phyloP scores from a whole-genome alignment of 2,113 vertebrate species.

The Tamias sibiricus region DNA sequence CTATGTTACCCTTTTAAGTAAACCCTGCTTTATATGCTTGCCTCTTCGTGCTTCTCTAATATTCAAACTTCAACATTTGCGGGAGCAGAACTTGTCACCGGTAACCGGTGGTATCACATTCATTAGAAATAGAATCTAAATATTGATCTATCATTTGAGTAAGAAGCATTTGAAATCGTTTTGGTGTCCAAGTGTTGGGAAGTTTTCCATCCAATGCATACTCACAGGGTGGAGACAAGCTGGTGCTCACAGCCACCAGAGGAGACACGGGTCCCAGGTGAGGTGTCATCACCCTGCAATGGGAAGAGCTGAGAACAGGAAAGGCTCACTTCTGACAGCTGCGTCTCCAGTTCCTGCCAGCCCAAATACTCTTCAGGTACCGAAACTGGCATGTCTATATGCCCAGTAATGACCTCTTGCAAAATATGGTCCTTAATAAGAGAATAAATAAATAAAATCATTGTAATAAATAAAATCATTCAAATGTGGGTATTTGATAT shows the following conservation, averaged over 20 bases:
- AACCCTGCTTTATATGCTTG: too few species aligned
- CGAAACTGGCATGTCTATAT: background rate
- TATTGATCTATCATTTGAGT: background rate
- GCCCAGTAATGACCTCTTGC: constrained; percentile 59
- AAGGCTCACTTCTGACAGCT: constrained; percentile 33
- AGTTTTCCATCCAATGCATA: background rate
- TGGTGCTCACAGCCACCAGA: constrained; percentile 60
- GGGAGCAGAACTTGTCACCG: too few species aligned
- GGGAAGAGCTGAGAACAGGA: constrained; percentile 60
- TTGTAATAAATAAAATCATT: background rate
- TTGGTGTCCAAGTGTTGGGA: accelerated
- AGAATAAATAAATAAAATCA: background rate
- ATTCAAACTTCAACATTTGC: too few species aligned
- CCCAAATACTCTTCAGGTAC: constrained; percentile 21
- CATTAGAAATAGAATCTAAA: background rate
- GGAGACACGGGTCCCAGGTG: background rate
- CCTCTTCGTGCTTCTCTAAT: too few species aligned
- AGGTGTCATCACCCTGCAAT: background rate
- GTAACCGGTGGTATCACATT: too few species aligned
- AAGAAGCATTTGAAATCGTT: background rate
- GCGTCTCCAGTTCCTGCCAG: constrained; percentile 74
- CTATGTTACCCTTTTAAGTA: too few species aligned
- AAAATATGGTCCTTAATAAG: constrained; percentile 67
- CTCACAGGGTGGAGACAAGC: constrained; percentile 76
- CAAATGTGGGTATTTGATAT: background rate